Evolutionary conservation across 2,113 vertebrate genomes (phyloP), one percentile per base, ranked within the genome.

Genomic region (Gymnarchus niloticus): DNA sequence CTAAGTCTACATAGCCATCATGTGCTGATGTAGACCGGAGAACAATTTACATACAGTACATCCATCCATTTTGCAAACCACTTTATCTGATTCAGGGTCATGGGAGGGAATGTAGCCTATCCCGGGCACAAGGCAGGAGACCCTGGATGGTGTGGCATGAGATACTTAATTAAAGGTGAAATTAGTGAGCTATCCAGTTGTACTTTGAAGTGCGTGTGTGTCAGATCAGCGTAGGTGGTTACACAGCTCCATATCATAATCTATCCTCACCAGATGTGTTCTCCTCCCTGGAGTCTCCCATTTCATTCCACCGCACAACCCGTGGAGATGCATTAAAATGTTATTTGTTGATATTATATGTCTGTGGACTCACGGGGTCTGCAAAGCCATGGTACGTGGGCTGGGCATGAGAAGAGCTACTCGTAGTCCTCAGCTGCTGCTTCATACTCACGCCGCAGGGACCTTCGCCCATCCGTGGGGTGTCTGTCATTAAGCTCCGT

Each of bases 391-490:
- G n/a, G 19, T 3, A 28, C 25, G n/a, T 25, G 9, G 59, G n/a
- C 59, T 37, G 1, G 1, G 61, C 2, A 14, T 37, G 25, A 17
- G 61, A 69, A 37, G 2, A 12, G 14, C 28, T 33, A 37, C 19
- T 25, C 19, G 61, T 33, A 6, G 12, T 33, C 28, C 28, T 65
- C 10, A 14, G 14, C 8, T 6, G 25, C 3, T 25, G 3, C 21
- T n/a, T 59, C 56, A 59, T n/a, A n/a, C n/a, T n/a, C n/a, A n/a
- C 23, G 1, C 21, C 6, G 57, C 23, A 59, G 57, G 57, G 57
- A 0, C 57, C 57, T 82, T 88, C 87, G 51, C 81, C 86, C 88
- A 87, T 83, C 85, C 87, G 87, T 84, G 80, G 84, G 82, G 10
- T 52, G 56, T 69, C 78, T 54, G 81, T 85, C 85, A 86, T 65